These are phyloP conservation scores for Orchesellides sinensis DNA, from an alignment of 2,888 invertebrate species.

Conservation along the genomic window DNA sequence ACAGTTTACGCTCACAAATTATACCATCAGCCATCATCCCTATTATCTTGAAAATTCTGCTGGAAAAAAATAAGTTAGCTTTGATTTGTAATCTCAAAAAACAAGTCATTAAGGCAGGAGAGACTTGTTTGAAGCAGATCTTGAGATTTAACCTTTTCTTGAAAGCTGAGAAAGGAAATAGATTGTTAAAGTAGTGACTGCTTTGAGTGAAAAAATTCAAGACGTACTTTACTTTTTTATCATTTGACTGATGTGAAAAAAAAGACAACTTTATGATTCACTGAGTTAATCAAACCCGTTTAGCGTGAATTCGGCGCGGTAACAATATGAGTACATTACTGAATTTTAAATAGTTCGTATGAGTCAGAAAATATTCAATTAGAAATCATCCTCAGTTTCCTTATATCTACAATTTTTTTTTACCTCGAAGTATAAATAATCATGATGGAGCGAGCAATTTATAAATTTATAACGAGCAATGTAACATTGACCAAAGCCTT, in stretches of 20 bases:
- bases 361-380: too few species aligned
- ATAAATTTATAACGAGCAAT: too few species aligned
- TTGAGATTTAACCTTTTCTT: slow-evolving; percentile 29
- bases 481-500: too few species aligned
- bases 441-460: too few species aligned
- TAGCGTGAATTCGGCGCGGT: too few species aligned
- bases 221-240: background rate
- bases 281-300: too few species aligned
- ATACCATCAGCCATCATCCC: slow-evolving; percentile 22
- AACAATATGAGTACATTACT: too few species aligned
- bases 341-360: too few species aligned
- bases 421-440: too few species aligned
- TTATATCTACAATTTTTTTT: too few species aligned
- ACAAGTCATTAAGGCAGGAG: slow-evolving; percentile 60
- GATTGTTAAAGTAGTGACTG: slow-evolving; percentile 15
- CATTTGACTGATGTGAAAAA: background rate
- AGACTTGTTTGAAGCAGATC: slow-evolving; percentile 63
- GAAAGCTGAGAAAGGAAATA: slow-evolving; percentile 49
- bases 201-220: background rate
- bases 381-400: too few species aligned
- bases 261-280: background rate
- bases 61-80: slow-evolving; percentile 44
- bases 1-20: slow-evolving; percentile 47
- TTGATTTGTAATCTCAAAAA: slow-evolving; percentile 58
- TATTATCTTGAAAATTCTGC: slow-evolving; percentile 43